phyloP scores from a whole-genome alignment of 1,140 invertebrate species.

The Zeugodacus cucurbitae region DNA sequence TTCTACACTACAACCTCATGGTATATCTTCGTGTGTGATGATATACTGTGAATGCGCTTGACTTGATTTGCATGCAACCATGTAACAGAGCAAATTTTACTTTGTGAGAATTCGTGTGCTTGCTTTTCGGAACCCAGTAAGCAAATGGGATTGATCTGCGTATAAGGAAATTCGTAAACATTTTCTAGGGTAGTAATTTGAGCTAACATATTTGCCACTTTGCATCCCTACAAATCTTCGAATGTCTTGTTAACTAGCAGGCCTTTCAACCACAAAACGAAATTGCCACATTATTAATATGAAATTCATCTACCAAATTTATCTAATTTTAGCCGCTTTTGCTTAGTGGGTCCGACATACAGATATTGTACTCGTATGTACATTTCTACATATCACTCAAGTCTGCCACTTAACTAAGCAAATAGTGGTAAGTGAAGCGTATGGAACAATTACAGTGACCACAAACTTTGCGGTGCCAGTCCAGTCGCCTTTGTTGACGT shows the following conservation, averaged over 20 bases:
- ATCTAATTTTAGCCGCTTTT: not conserved
- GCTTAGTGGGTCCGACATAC: not conserved
- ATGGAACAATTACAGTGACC: not conserved
- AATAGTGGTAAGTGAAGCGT: not conserved
- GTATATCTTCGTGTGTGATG: not conserved
- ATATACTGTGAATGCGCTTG: not conserved
- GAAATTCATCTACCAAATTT: not conserved
- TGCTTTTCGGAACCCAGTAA: not conserved
- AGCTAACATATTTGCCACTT: too few species aligned
- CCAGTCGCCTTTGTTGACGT: not conserved
- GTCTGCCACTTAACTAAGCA: slow-evolving; percentile 17
- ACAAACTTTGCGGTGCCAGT: not conserved
- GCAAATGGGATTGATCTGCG: not conserved
- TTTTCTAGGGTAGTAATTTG: too few species aligned
- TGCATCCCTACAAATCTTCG: too few species aligned
- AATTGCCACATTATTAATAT: not conserved
- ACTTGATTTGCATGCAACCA: not conserved
- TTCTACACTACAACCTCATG: not conserved
- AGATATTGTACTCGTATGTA: not conserved
- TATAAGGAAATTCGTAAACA: too few species aligned
- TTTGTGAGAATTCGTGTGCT: not conserved
- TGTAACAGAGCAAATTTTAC: not conserved
- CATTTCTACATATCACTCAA: not conserved
- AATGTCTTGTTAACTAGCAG: too few species aligned
- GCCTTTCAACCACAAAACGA: too few species aligned